Evolutionary conservation across 1,140 invertebrate genomes (phyloP).

Genomic region (Drosophila trapezifrons): DNA sequence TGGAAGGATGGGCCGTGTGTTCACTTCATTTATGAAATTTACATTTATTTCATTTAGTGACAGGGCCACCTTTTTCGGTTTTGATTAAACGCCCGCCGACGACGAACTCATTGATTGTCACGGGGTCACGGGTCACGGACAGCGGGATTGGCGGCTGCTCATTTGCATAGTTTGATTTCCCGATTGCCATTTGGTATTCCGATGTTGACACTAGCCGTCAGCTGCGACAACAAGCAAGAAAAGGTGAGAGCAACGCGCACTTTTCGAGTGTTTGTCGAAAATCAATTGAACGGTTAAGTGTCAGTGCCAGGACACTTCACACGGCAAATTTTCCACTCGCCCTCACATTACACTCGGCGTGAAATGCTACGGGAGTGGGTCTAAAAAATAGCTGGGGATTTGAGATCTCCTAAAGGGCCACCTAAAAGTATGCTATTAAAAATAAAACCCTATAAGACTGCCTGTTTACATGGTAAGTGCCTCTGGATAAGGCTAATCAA

Average conservation of each 20-base stretch:
- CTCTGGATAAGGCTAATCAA: background rate
- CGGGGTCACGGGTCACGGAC: slow-evolving; percentile 13
- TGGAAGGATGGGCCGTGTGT: slow-evolving; percentile 11
- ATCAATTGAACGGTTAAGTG: slow-evolving; percentile 55
- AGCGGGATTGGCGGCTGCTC: slow-evolving; percentile 6
- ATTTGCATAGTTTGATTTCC: slow-evolving; percentile 59
- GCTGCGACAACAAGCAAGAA: slow-evolving; percentile 38
- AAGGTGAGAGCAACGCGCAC: slow-evolving; percentile 32
- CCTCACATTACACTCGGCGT: slow-evolving; percentile 10
- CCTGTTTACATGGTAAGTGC: no score
- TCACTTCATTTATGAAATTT: slow-evolving; percentile 76
- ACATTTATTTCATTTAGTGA: slow-evolving; percentile 71
- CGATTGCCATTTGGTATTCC: slow-evolving; percentile 25
- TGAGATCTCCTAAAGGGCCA: background rate
- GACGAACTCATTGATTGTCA: slow-evolving; percentile 16
- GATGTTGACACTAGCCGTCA: slow-evolving; percentile 53
- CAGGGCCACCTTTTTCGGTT: slow-evolving; percentile 50
- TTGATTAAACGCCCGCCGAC: slow-evolving; percentile 58
- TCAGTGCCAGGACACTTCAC: slow-evolving; percentile 40
- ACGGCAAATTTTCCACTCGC: slow-evolving; percentile 30
- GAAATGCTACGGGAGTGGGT: background rate
- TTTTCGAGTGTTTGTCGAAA: slow-evolving; percentile 45
- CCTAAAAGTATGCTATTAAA: background rate
- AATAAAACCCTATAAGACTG: background rate
- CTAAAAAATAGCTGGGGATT: background rate